Evolutionary conservation across 2,888 invertebrate genomes (phyloP), one percentile per base, ranked within the genome.

Genomic region (Theretra japonica): DNA sequence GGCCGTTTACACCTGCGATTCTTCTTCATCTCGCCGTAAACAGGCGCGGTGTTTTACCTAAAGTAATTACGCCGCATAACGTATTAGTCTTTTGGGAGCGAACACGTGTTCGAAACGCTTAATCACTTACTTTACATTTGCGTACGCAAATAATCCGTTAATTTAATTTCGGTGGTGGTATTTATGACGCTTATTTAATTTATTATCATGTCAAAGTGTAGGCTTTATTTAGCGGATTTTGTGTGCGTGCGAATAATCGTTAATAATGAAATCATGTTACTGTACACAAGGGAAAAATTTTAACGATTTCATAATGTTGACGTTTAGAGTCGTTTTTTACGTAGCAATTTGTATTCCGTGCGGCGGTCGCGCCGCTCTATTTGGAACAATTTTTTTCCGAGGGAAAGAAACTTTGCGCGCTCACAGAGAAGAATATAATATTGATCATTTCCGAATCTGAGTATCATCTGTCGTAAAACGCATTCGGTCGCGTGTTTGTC

Each of bases 101-200:
- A 88, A 90, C 90, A 90, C 88, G 90, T 90, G 92, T 91, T 90
- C 88, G 88, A 90, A 92, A 90, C 88, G 90, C 89, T 93, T 92
- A 92, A 93, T 93, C 93, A 93, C 91, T 93, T 93, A 91, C 90
- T 91, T 91, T 90, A 92, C 91, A 91, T 92, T 92, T 90, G 87
- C 89, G 89, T 91, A 91, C 89, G 88, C 90, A 93, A 92, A 93
- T 92, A 93, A 92, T 92, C 90, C 89, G 88, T 88, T 90, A 91
- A 92, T 92, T 93, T 90, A 91, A 93, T 92, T 93, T 91, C 77
- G 86, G 87, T 87, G 86, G 81, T 86, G 86, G 90, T 91, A 90
- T 92, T 92, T 92, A 91, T 91, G 88, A 88, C 88, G 90, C 89
- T 90, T 91, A 91, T 92, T 92, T 90, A 90, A 90, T 92, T 90